Base-by-base conservation (phyloP, 2,888 invertebrate genomes). In the Lycophotia porphyrea region DNA sequence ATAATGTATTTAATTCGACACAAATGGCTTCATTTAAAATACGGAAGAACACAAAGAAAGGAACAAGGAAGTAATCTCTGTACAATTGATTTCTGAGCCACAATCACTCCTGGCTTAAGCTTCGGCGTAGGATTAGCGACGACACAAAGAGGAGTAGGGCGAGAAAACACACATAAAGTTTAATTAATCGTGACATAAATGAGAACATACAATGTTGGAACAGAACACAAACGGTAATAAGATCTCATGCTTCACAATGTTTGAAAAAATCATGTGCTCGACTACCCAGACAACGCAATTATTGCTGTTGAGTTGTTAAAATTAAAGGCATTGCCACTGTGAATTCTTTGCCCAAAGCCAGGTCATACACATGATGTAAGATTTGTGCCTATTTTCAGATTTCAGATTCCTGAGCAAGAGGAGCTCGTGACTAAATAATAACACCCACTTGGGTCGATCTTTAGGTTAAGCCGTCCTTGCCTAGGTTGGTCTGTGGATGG, bases 41-140 rank as follows among this genome's bases (percentile, higher is more conserved):
- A 31, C 8, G 3, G 18, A 58, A 31, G 18, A 34, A 9, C 18
- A 42, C 39, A 47, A 52, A 36, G 1, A 31, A 27, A 64, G 5
- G 24, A 31, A 52, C 42, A 61, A 36, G 42, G 18, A 52, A 63
- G 9, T 44, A 76, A 76, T 65, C 49, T 60, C 44, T 2, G 49
- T 31, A 9, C 34, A 78, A 78, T 78, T 71, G 49, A 78, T 71
- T 78, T 42, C 71, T 49, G 58, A 44, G 71, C 78, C 65, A 36
- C 71, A 78, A 71, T 78, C 49, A 36, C 49, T 52, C 47, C 24
- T 7, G 49, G 47, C 52, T 63, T 76, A 71, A 44, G 42, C n/a
- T 49, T 65, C 34, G n/a, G 27, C 21, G 5, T 21, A 9, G 65
- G 63, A 71, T 78, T 71, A 78, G 15, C 21, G 34, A 36, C 52